phyloP scores from a whole-genome alignment of 2,113 vertebrate species.

The Dendropsophus ebraccatus region DNA sequence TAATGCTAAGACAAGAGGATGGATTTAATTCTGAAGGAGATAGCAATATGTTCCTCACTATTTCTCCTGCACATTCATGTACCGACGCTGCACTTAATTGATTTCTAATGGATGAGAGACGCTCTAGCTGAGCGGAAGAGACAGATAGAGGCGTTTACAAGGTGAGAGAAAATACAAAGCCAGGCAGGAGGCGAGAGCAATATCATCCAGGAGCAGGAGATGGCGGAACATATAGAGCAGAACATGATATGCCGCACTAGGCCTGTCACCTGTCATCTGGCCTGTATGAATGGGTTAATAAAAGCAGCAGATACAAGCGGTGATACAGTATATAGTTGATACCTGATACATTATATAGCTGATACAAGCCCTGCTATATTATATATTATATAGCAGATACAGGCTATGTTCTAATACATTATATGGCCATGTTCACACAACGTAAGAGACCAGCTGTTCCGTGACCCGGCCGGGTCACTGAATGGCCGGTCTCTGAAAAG shows the following conservation, averaged over 20 bases:
- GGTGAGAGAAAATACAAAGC: conserved; percentile 53
- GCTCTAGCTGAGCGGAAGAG: conserved; percentile 55
- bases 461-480: no score
- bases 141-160: conserved; percentile 53
- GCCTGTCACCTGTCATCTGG: not conserved
- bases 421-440: no score
- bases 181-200: conserved; percentile 9
- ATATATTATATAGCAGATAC: no score
- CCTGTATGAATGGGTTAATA: not conserved
- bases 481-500: no score
- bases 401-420: no score
- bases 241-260: not conserved
- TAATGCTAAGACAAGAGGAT: conserved; percentile 29
- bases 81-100: conserved; percentile 53
- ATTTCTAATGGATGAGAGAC: conserved; percentile 55
- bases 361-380: no score
- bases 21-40: conserved; percentile 47
- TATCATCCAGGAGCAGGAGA: not conserved
- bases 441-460: no score
- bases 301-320: not conserved
- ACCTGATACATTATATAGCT: no score
- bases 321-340: not conserved
- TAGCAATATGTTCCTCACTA: conserved; percentile 37
- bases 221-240: not conserved
- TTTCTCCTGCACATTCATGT: conserved; percentile 34